Base-by-base conservation (phyloP, 1,140 invertebrate species). In the Melitaea cinxia region DNA sequence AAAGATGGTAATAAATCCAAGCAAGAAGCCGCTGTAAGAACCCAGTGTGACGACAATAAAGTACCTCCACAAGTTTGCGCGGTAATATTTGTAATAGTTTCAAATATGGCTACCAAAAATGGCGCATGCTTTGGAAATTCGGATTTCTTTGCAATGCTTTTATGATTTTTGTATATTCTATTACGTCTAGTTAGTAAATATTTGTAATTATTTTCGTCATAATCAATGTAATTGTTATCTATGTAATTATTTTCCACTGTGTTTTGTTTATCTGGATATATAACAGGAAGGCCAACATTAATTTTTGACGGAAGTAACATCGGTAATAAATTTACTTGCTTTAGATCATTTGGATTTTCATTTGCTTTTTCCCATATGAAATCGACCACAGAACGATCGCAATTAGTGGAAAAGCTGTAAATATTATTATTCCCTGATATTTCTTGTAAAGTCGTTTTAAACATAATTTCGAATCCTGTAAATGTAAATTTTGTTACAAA, bases 101-200 rank as follows among this genome's bases (percentile, higher is more conserved):
- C 78, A 70, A 81, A 81, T 12, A 81, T 81, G 57, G 78, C 73
- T 7, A 69, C 75, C 49, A 78, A 59, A 68, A 72, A 75, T 55
- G 70, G 64, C 52, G 61, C 65, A 1, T 35, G 59, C 0, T 59
- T 39, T 9, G 70, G 61, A 56, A 62, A 65, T 39, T 47, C 14
- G 0, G n/a, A n/a, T n/a, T n/a, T n/a, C n/a, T n/a, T n/a, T n/a
- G 24, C 21, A 30, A 47, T 53, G 2, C 4, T 33, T 15, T 37
- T 15, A 23, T 37, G 17, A 14, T 49, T 50, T 45, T 19, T 10
- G 12, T 7, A 5, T 1, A 7, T 6, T 19, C 19, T 10, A 45
- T 45, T 19, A 14, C 2, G n/a, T 14, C 0, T 37, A 17, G 2
- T 45, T 0, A 19, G 17, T 1, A 4, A 19, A 17, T 45, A 10